Base-by-base conservation (phyloP, 2,888 invertebrate genomes). In the Fissipunctia ypsillon region DNA sequence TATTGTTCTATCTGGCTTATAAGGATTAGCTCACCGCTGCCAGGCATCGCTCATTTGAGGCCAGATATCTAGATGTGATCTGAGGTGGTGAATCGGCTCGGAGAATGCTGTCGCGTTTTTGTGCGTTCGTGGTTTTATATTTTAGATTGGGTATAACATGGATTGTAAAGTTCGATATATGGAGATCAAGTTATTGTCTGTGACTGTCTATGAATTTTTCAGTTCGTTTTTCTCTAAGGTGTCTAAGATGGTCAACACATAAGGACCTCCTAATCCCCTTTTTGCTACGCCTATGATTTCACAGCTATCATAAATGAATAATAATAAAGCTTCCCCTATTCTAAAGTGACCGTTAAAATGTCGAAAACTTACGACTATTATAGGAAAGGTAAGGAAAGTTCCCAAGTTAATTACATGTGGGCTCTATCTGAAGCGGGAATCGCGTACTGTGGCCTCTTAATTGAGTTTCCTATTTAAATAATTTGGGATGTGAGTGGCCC, bases 1-100 rank as follows among this genome's bases (percentile, higher is more conserved):
- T 95, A 95, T 95, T 95, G 95, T 95, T 95, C 95, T 96, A 95
- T 96, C 95, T 93, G 84, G 89, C 90, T 91, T 89, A 89, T 90
- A 90, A 88, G 92, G 94, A 94, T 95, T 94, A 95, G 92, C 93
- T 92, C 88, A 90, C 88, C 88, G 88, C 84, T 86, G 88, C 88
- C 88, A 86, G 85, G 85, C 88, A 88, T 84, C 85, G 80, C 83
- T 85, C 84, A 81, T 81, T 81, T 73, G 79, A 73, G 69, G 64
- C 63, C 76, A 78, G 83, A 81, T 84, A 83, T 84, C 86, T 84
- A 84, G 82, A 87, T 80, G 77, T 83, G 83, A 87, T 84, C 76
- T 54, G 70, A 73, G 56, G 70, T 68, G 85, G 64, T 68, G 60
- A 78, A 67, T 70, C 52, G 31, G 35, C 54, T 60, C 19, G n/a